These are phyloP conservation scores for Pyralis farinalis DNA, from an alignment of 2,888 invertebrate genomes.

Conservation along the genomic window DNA sequence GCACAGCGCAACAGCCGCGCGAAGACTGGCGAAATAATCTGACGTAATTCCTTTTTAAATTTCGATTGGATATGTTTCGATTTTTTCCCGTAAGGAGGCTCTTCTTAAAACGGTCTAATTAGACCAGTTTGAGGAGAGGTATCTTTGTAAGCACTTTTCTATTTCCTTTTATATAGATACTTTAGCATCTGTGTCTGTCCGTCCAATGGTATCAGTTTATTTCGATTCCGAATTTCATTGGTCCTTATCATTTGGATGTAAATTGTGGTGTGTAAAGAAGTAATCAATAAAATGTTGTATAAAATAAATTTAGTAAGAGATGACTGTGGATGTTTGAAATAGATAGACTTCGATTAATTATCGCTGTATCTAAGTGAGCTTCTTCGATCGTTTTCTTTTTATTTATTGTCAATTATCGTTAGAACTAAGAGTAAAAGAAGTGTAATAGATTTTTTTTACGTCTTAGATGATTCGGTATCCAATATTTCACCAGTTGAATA, in stretches of 20 bases:
- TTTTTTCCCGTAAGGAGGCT: slow-evolving; percentile 12
- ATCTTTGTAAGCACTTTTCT: slow-evolving; percentile 15
- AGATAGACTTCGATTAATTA: slow-evolving; percentile 51
- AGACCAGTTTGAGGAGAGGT: slow-evolving; percentile 17
- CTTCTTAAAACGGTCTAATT: slow-evolving; percentile 16
- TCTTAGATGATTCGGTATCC: neutral
- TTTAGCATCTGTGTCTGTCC: slow-evolving; percentile 69
- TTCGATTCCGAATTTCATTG: slow-evolving; percentile 28
- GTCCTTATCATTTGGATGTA: slow-evolving; percentile 35
- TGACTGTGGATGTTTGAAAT: slow-evolving; percentile 58
- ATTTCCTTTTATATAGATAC: slow-evolving; percentile 33
- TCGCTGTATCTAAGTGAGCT: slow-evolving; percentile 63
- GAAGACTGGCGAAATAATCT: slow-evolving; percentile 70
- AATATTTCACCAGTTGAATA: neutral
- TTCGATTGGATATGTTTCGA: slow-evolving; percentile 15
- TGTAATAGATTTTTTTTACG: slow-evolving; percentile 3
- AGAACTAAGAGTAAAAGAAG: slow-evolving; percentile 34
- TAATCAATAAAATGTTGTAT: slow-evolving; percentile 50
- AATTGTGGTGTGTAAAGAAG: slow-evolving; percentile 57
- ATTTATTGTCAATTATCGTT: slow-evolving; percentile 54
- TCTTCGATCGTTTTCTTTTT: slow-evolving; percentile 41
- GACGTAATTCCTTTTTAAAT: slow-evolving; percentile 48
- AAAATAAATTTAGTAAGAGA: slow-evolving; percentile 62
- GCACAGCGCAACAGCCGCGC: slow-evolving; percentile 39
- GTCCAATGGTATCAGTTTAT: slow-evolving; percentile 57